These are phyloP conservation scores for Chionoecetes opilio DNA, from an alignment of 1,140 invertebrate species.

Conservation along the genomic window DNA sequence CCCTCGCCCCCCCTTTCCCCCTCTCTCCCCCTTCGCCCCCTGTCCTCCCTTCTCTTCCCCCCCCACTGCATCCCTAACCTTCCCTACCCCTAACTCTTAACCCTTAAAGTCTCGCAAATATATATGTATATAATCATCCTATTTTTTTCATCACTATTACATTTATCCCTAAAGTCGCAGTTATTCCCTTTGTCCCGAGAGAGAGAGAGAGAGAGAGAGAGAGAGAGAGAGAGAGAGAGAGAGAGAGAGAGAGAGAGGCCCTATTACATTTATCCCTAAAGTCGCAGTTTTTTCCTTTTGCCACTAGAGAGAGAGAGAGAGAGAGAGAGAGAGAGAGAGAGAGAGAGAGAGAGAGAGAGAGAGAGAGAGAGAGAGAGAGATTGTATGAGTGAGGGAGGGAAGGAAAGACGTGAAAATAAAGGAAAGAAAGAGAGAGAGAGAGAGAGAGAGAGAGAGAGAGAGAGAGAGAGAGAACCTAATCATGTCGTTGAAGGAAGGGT, in stretches of 20 bases:
- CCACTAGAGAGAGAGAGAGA: too few relatives aligned
- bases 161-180: background rate
- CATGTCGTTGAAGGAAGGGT: background rate
- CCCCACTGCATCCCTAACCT: background rate
- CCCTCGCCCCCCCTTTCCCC: constrained; percentile 18
- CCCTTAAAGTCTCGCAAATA: background rate
- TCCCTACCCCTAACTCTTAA: background rate
- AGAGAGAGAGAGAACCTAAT: background rate
- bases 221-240: too few relatives aligned
- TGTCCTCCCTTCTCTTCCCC: background rate
- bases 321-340: too few relatives aligned
- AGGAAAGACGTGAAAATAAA: too few relatives aligned
- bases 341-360: too few relatives aligned
- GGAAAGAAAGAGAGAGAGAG: background rate
- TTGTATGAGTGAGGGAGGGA: background rate
- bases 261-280: background rate
- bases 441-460: constrained; percentile 27
- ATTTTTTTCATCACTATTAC: background rate
- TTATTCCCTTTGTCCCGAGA: background rate
- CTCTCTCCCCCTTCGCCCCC: background rate
- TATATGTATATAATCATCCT: background rate
- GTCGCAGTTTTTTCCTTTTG: background rate
- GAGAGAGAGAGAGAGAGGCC: too few relatives aligned
- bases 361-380: too few relatives aligned
- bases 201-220: too few relatives aligned